phyloP scores from a whole-genome alignment of 2,888 invertebrate genomes.

The Dromius quadrimaculatus region DNA sequence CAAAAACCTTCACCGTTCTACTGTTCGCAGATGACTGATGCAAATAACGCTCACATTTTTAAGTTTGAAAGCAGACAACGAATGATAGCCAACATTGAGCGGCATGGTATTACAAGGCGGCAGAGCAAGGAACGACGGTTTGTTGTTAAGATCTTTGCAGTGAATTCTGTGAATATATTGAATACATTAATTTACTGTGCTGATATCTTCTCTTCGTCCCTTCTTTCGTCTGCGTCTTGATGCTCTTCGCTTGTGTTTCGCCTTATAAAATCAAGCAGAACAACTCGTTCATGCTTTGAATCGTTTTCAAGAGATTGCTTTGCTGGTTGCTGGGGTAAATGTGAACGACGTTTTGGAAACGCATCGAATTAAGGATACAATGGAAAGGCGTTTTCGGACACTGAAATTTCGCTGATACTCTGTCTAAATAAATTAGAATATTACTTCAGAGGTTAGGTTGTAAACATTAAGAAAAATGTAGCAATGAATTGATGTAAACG shows the following conservation, averaged over 20 bases:
- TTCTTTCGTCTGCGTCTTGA: neutral
- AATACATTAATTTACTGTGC: conserved; percentile 49
- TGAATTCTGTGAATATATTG: conserved; percentile 46
- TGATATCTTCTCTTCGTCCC: conserved; percentile 31
- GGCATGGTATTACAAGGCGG: neutral
- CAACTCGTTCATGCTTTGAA: conserved; percentile 29
- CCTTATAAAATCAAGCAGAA: conserved; percentile 35
- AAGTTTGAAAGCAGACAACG: conserved; percentile 32
- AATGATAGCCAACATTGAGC: conserved; percentile 14
- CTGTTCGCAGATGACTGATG: conserved; percentile 24
- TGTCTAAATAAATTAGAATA: conserved; percentile 27
- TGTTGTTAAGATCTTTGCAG: conserved; percentile 39
- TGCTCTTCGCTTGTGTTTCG: conserved; percentile 4
- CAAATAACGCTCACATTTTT: conserved; percentile 35
- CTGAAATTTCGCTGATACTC: neutral
- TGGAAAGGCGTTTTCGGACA: conserved; percentile 19
- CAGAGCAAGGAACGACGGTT: conserved; percentile 3
- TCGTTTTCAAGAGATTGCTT: conserved; percentile 26
- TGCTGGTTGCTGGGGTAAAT: conserved; percentile 10
- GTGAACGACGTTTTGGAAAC: conserved; percentile 19
- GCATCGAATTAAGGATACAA: conserved; percentile 20
- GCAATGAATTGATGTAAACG: conserved; percentile 13
- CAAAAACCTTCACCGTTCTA: neutral
- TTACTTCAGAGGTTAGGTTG: neutral
- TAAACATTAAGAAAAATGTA: neutral